Percentiles rank a stretch among this genome's conserved stretches.
Conservation (phyloP, 2,797 vertebrate species). For the Girardinus metallicus region DNA sequence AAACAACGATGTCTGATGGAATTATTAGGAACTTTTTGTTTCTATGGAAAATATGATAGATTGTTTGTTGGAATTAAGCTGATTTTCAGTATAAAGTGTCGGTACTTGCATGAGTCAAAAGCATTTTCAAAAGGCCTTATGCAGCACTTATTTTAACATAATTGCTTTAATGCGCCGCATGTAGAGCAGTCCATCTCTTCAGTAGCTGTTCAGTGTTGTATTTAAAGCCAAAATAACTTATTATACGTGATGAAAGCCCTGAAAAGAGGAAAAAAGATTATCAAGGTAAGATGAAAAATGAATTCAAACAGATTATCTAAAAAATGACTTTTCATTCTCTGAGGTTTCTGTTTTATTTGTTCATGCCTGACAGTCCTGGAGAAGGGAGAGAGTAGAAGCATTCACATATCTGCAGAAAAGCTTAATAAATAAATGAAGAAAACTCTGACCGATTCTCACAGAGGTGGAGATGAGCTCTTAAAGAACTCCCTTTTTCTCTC, state of each 20-base stretch:
- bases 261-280: not conserved
- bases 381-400: constrained; percentile 17
- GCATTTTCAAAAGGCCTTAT: not conserved
- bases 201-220: not conserved
- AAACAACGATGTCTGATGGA: not conserved
- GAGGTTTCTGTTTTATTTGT: constrained; percentile 24
- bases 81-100: not conserved
- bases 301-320: not conserved
- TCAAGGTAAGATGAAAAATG: constrained; percentile 5
- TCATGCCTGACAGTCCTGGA: constrained; percentile 20
- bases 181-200: not conserved
- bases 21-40: not conserved
- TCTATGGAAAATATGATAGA: not conserved
- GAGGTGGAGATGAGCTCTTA: constrained; percentile 23
- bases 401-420: constrained; percentile 34
- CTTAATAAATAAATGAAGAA: constrained; percentile 13
- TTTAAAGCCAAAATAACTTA: not conserved
- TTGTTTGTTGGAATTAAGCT: not conserved
- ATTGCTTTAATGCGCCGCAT: constrained; percentile 3
- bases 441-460: constrained; percentile 26
- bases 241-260: not conserved
- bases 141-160: not conserved
- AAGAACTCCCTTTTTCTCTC: constrained; percentile 40
- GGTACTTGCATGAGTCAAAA: constrained; percentile 10
- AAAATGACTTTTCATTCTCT: constrained; percentile 3